phyloP scores from a whole-genome alignment of 2,888 invertebrate genomes.

The Acanthoscelides obtectus region DNA sequence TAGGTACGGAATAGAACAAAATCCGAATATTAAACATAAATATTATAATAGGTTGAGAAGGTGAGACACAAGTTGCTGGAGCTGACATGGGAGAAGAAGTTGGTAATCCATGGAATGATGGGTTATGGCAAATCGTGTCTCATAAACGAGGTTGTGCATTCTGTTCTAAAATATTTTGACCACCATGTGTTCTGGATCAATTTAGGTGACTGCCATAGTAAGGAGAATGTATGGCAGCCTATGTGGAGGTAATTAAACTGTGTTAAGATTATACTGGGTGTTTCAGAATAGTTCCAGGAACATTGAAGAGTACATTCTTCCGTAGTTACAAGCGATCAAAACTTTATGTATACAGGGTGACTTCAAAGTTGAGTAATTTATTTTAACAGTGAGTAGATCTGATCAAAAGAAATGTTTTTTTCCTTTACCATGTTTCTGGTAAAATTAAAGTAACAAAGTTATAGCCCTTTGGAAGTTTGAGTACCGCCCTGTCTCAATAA shows the following conservation, averaged over 20 bases:
- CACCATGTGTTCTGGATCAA: slow-evolving; percentile 57
- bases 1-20: neutral
- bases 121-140: slow-evolving; percentile 70
- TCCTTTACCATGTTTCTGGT: no score
- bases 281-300: no score
- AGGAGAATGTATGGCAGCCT: slow-evolving; percentile 26
- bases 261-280: no score
- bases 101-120: slow-evolving; percentile 69
- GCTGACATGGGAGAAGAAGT: slow-evolving; percentile 37
- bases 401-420: no score
- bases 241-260: slow-evolving; percentile 31
- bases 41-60: slow-evolving; percentile 16
- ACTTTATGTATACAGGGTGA: no score
- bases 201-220: slow-evolving; percentile 45
- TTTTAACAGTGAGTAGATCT: no score
- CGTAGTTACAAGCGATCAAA: no score
- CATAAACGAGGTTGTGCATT: slow-evolving; percentile 56
- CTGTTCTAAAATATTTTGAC: slow-evolving; percentile 53
- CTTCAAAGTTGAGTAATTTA: no score
- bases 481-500: no score
- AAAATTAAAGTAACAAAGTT: no score
- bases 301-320: no score
- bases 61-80: slow-evolving; percentile 18
- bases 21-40: slow-evolving; percentile 2
- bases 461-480: no score